Conservation (phyloP, 92 coral and sea anemone genomes). For the Umimayanthus chanpuru region DNA sequence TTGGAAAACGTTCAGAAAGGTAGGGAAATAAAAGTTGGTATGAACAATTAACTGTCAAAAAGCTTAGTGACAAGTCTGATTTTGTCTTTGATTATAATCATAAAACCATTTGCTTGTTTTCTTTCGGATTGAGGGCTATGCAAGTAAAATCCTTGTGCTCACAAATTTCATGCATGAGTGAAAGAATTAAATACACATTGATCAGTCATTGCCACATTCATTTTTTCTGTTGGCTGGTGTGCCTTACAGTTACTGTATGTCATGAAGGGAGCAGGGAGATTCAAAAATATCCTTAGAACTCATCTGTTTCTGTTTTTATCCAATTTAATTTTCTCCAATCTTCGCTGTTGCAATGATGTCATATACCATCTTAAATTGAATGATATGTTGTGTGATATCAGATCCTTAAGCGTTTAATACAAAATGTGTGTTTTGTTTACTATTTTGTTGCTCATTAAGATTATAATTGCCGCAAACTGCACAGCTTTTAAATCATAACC, state of each 20-base stretch:
- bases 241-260: too few species aligned
- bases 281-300: background rate
- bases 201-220: background rate
- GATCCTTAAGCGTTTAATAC: background rate
- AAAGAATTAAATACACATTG: background rate
- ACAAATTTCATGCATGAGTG: constrained; percentile 6
- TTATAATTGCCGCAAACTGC: background rate
- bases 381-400: background rate
- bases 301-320: background rate
- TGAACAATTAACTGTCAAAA: background rate
- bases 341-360: background rate
- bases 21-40: background rate
- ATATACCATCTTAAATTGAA: background rate
- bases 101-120: background rate
- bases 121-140: background rate
- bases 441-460: background rate
- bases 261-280: too few species aligned
- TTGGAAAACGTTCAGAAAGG: background rate
- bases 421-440: background rate
- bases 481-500: background rate
- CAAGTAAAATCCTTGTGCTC: background rate
- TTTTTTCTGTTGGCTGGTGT: background rate
- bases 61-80: background rate
- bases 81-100: background rate
- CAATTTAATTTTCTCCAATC: background rate